Evolutionary conservation across 2,113 vertebrate species (phyloP), one percentile per base, ranked within the genome.

Genomic region (Anolis carolinensis): DNA sequence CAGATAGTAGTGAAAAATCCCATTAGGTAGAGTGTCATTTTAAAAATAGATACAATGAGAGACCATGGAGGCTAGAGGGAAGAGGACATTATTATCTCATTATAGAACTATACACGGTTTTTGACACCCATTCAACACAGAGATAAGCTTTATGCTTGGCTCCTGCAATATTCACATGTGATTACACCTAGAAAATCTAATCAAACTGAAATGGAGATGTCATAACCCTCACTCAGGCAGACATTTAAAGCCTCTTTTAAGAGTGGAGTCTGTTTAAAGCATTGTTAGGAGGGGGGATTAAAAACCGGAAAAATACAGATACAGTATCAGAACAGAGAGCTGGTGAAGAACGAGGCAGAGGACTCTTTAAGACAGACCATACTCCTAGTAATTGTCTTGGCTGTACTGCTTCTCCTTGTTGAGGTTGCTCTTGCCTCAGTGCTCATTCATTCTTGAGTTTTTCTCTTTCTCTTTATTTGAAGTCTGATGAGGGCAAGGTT

Each of bases 111-210:
- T 4, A 72, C 59, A 88, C 86, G 85, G 3, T 67, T 2, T 62
- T 82, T 5, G 75, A 55, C 85, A 0, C 20, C 82, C 20, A 11
- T 68, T 18, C 48, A 82, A 5, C 18, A 65, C 39, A 78, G 10
- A 82, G 71, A 76, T 81, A 81, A 25, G 65, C 34, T 85, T 68
- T 9, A n/a, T 82, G 11, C 77, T 90, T 88, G 90, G 30, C 11
- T 75, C 48, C 36, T 23, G 76, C 13, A 84, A 65, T 7, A 81
- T 87, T 18, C 23, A 83, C 11, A 6, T 0, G 32, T 20, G 73
- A 86, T 8, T 55, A 67, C 50, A 83, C 78, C 5, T 59, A 9
- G 32, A 85, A 79, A 50, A 86, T 18, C 5, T n/a, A 81, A 36
- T 0, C 18, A 83, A 25, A 44, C 70, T 52, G 27, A 77, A 0